A percentile compares a stretch with the other conserved stretches of the same genome.
Evolutionary conservation across 1,140 invertebrate genomes (phyloP).

Genomic region (Penaeus indicus): DNA sequence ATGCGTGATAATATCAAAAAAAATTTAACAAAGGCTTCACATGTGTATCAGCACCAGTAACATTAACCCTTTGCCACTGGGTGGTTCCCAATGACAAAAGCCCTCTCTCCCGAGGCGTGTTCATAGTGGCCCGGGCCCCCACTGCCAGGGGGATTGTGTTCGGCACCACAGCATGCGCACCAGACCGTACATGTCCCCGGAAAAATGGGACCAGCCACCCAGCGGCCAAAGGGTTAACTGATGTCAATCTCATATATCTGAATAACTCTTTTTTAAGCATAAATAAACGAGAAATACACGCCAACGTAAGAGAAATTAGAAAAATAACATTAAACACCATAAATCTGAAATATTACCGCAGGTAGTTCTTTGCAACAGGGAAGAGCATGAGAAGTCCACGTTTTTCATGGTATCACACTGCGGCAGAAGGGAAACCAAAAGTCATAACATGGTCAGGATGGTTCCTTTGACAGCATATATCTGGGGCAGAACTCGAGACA

Average conservation of each 20-base stretch:
- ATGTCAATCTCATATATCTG: too few species aligned
- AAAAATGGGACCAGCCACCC: too few species aligned
- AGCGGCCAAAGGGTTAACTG: too few species aligned
- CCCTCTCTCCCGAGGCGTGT: too few species aligned
- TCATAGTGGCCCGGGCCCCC: too few species aligned
- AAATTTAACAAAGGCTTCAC: conserved; percentile 62
- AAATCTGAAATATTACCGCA: conserved; percentile 72
- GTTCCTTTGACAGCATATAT: conserved; percentile 89
- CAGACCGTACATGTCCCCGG: too few species aligned
- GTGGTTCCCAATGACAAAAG: too few species aligned
- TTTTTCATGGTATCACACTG: conserved; percentile 86
- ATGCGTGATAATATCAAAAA: conserved; percentile 64
- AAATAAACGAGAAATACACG: background rate
- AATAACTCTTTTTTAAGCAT: too few species aligned
- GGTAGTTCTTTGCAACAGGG: conserved; percentile 84
- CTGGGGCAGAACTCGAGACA: conserved; percentile 87
- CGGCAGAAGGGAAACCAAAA: conserved; percentile 83
- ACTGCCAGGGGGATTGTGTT: too few species aligned
- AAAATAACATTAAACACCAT: background rate
- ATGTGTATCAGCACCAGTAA: too few species aligned
- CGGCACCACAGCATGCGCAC: too few species aligned
- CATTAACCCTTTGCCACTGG: too few species aligned
- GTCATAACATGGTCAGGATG: conserved; percentile 87
- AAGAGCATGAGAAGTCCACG: conserved; percentile 85
- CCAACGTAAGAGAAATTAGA: background rate